Base-by-base conservation (phyloP, 1,140 invertebrate genomes). In the Trichoplusia ni region DNA sequence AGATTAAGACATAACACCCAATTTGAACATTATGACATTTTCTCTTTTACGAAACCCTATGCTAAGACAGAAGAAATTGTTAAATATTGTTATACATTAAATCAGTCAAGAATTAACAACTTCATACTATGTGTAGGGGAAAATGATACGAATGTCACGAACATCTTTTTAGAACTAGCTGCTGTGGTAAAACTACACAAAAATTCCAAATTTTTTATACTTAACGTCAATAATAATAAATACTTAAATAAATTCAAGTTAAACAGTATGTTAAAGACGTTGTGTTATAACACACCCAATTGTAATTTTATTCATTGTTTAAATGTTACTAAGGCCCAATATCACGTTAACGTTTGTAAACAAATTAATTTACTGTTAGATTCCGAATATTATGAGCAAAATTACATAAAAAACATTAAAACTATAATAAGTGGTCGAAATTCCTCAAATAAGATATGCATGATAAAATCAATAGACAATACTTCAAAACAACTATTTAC, bases 101-200 rank as follows among this genome's bases (percentile, higher is more conserved):
- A 65, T 8, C 37, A 1, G 5, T 21, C 23, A 1, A 21, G 29
- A 1, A 35, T 21, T 13, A 56, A 54, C 1, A 47, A 65, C 38
- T 19, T 56, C 8, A 49, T 65, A 18, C 3, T 65, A 5, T 58
- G 51, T 8, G 23, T 65, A 9, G 63, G 53, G 18, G 53, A 65
- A 65, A 65, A 65, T 58, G 53, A 65, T 13, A 8, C 31, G 2
- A 58, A 65, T n/a, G 53, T 33, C 1, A 47, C 1, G 14, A 46
- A 58, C 37, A 4, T 64, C 1, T 13, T 56, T 7, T 18, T 31
- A 1, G 62, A 64, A 35, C 4, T 64, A 13, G 19, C 37, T n/a
- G 29, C 62, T 18, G 6, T 31, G 1, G 3, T 56, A 5, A 64
- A 64, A 37, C 9, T 35, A 1, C 7, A 46, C 7, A 4, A 33